Conservation (phyloP, 2,888 invertebrate genomes). For the Mesoligia furuncula region DNA sequence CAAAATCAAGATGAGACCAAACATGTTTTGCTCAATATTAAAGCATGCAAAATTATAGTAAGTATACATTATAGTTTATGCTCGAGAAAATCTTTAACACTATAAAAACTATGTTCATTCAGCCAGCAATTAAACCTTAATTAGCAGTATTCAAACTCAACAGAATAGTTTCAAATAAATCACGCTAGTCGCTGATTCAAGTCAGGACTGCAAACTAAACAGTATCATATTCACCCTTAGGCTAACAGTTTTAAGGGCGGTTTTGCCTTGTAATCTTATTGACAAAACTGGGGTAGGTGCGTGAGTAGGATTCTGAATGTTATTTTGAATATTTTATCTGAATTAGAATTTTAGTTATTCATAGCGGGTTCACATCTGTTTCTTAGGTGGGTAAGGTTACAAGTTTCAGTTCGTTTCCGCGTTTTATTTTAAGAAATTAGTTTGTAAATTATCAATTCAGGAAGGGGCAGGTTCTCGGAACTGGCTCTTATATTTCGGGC, state of each 20-base stretch:
- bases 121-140: slow-evolving; percentile 47
- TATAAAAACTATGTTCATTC: too few relatives aligned
- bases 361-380: slow-evolving; percentile 27
- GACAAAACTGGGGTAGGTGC: slow-evolving; percentile 21
- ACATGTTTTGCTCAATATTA: too few relatives aligned
- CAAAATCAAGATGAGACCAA: too few relatives aligned
- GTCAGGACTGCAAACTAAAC: background rate
- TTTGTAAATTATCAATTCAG: background rate
- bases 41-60: too few relatives aligned
- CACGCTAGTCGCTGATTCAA: slow-evolving; percentile 10
- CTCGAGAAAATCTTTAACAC: too few relatives aligned
- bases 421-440: background rate
- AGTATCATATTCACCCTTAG: slow-evolving; percentile 2
- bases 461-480: background rate
- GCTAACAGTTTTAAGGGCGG: accelerated
- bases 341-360: slow-evolving; percentile 48
- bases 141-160: slow-evolving; percentile 42
- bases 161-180: slow-evolving; percentile 39
- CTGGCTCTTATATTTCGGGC: background rate
- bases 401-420: slow-evolving; percentile 1
- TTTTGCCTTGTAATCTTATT: slow-evolving; percentile 12
- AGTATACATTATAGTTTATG: too few relatives aligned
- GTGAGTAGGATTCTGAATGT: slow-evolving; percentile 42
- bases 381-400: slow-evolving; percentile 3
- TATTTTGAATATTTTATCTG: slow-evolving; percentile 46